Evolutionary conservation across 1,140 invertebrate genomes (phyloP).

Genomic region (Drosophila equinoxialis): DNA sequence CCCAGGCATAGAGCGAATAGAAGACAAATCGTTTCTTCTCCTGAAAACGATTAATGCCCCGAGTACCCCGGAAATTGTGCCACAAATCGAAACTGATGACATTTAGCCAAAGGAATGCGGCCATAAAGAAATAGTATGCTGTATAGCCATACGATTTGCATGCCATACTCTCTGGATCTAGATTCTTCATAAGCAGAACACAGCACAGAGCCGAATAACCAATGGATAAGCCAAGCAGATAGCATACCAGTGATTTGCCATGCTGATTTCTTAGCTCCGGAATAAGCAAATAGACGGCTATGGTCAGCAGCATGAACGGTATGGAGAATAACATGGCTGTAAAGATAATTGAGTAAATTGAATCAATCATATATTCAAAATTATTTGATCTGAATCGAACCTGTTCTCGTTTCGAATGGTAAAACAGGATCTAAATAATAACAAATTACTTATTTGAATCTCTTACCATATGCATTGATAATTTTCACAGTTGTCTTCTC

Average conservation of each 20-base stretch:
- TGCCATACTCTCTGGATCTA: conserved; percentile 27
- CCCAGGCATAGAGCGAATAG: conserved; percentile 90
- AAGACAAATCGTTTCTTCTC: conserved; percentile 86
- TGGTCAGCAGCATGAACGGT: conserved; percentile 88
- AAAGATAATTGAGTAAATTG: not conserved
- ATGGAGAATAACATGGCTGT: conserved; percentile 87
- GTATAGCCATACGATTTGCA: conserved; percentile 84
- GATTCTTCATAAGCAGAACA: conserved; percentile 83
- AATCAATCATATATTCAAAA: not conserved
- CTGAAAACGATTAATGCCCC: conserved; percentile 83
- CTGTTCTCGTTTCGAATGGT: no score
- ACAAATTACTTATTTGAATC: no score
- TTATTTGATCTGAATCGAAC: no score
- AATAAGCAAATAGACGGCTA: conserved; percentile 88
- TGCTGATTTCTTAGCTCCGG: conserved; percentile 89
- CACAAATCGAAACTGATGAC: conserved; percentile 91
- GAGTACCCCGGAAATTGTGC: conserved; percentile 87
- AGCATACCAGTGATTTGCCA: conserved; percentile 89
- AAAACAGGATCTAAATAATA: not conserved
- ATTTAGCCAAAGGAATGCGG: conserved; percentile 91
- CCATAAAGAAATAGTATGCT: conserved; percentile 89
- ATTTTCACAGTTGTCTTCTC: conserved; percentile 66
- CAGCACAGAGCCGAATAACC: conserved; percentile 86
- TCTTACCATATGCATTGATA: conserved; percentile 70
- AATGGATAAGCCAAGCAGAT: conserved; percentile 86